Base-by-base conservation (phyloP, 2,888 invertebrate species). In the Sarcophaga caerulescens region DNA sequence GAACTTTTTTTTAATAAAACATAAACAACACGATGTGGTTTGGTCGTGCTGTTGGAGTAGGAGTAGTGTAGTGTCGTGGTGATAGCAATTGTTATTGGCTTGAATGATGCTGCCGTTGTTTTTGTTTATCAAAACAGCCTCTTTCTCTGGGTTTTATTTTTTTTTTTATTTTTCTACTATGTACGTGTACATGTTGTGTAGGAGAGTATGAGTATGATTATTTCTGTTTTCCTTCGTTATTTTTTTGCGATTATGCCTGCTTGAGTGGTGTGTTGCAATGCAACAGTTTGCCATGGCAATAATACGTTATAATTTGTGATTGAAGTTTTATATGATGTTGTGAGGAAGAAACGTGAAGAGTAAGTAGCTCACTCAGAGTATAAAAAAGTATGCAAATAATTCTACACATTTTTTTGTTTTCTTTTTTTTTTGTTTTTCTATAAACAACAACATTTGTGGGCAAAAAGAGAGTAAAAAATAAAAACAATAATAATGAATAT, bases 241-340 rank as follows among this genome's bases (percentile, higher is more conserved):
- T 75, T 70, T 75, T 57, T 63, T 74, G 59, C 62, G 66, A 60
- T 63, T 78, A n/a, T 62, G 45, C 25, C 70, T 81, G 74, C 68
- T 68, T 75, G 82, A 78, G 91, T 92, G 90, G 92, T 89, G 35
- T 52, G 52, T 89, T 89, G 92, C 90, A 91, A 92, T 92, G 92
- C 92, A 92, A 92, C 92, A 92, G 92, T 91, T 92, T 92, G 91
- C 90, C 92, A 92, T 92, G 91, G 91, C 90, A 92, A 92, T 92
- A 92, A 91, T 92, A 90, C 90, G 89, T 91, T 90, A 90, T 91
- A 92, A 92, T 92, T 91, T 92, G 90, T 91, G 91, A 92, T 92
- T 91, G 92, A 92, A 52, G 92, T 92, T 92, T 90, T 92, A 88
- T 88, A 81, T 83, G 84, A 83, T 78, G 63, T 71, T 66, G 57